Conservation (phyloP, 2,888 invertebrate genomes). For the Ditula angustiorana region DNA sequence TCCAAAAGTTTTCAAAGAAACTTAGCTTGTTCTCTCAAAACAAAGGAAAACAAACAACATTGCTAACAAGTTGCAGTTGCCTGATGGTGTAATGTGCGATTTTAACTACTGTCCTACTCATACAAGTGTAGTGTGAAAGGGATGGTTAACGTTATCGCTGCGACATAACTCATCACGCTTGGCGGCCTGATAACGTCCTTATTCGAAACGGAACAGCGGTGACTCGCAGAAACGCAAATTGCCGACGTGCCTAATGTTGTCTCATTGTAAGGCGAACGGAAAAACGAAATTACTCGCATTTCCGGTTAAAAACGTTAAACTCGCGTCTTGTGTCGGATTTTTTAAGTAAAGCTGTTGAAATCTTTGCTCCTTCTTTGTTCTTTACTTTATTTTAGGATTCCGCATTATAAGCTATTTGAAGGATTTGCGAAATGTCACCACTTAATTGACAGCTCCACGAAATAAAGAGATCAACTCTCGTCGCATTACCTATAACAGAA, state of each 20-base stretch:
- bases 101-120: not conserved
- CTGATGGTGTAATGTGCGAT: not conserved
- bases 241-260: conserved; percentile 27
- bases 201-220: conserved; percentile 17
- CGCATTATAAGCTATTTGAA: no score
- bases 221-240: conserved; percentile 25
- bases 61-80: not conserved
- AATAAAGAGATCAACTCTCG: no score
- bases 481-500: no score
- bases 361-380: not conserved
- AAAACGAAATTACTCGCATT: conserved; percentile 27
- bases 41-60: not conserved
- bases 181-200: not conserved
- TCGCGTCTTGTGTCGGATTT: conserved; percentile 5
- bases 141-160: not conserved
- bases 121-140: not conserved
- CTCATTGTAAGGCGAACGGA: conserved; percentile 26
- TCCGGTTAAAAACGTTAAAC: conserved; percentile 29
- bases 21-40: not conserved
- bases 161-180: not conserved
- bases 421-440: no score
- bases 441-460: no score
- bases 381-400: not conserved
- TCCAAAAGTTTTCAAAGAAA: not conserved
- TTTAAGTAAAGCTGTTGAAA: not conserved